phyloP scores from a whole-genome alignment of 2,113 vertebrate genomes.

The Oxyura jamaicensis region DNA sequence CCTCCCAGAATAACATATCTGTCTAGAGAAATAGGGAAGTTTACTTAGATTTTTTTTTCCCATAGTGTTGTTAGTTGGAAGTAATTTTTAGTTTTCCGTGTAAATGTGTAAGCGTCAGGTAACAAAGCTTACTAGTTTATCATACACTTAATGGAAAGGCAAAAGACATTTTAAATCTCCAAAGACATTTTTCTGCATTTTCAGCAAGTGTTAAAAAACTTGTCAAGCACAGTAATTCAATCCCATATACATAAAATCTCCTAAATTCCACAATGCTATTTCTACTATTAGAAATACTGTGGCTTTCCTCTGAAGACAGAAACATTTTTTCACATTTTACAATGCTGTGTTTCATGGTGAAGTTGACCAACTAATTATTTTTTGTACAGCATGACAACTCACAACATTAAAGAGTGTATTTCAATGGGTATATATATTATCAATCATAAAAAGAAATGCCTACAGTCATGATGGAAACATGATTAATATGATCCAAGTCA shows the following conservation, averaged over 20 bases:
- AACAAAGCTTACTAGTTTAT: not conserved
- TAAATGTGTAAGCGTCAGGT: not conserved
- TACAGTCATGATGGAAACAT: not conserved
- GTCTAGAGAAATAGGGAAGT: slow-evolving; percentile 76
- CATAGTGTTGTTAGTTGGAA: not conserved
- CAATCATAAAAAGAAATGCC: not conserved
- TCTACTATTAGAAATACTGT: not conserved
- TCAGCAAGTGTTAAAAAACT: not conserved
- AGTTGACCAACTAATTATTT: not conserved
- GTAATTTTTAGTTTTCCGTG: not conserved
- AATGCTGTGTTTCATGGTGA: not conserved
- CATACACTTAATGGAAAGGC: not conserved
- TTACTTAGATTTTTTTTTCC: not conserved
- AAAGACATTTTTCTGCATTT: not conserved
- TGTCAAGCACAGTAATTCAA: not conserved
- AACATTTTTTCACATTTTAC: not conserved
- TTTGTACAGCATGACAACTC: not conserved
- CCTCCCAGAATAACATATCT: slow-evolving; percentile 95
- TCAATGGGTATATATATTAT: not conserved
- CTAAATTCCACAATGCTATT: not conserved
- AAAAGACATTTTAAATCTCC: not conserved
- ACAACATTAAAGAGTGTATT: not conserved
- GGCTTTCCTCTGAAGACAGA: not conserved
- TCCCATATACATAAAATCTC: not conserved
- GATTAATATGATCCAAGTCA: not conserved